Base-by-base conservation (phyloP, 2,797 vertebrate species). In the Acomys russatus region DNA sequence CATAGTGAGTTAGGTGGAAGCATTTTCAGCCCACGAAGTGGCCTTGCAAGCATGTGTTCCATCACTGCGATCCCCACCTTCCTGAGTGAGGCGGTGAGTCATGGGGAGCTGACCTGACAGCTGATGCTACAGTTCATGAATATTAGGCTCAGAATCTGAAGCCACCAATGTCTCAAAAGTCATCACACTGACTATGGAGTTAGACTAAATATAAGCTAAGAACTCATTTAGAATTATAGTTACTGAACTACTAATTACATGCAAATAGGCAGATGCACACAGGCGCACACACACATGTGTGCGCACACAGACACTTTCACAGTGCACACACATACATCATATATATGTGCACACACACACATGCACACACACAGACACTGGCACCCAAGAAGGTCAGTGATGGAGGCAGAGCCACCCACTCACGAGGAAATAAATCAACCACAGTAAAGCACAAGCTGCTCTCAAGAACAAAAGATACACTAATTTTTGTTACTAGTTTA, bases 211-310 rank as follows among this genome's bases (percentile, higher is more conserved):
- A 79, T 35, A 8, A 61, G 20, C 22, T 80, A 49, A 76, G 23
- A 30, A 56, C 70, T 87, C 61, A 82, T 44, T 87, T 92, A 73
- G 70, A 95, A 78, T 49, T 44, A 64, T 54, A 91, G 49, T 14
- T 83, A 82, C 14, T 64, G 33, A 64, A 44, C 12, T 70, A 5
- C n/a, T 87, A 70, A 56, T 63, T 61, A 33, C 54, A 66, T 9
- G 3, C 15, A 22, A n/a, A 68, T 4, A 66, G 4, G 33, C 68
- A 70, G 15, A 70, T 4, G n/a, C n/a, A 73, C 35, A 73, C 15
- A 4, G 4, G 18, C 70, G 22, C n/a, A 73, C 9, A 17, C 35
- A 74, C 8, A 3, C 44, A 44, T 44, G 44, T 17, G 38, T 3
- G 7, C 4, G 15, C 28, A 38, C 28, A 56, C 5, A 74, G 2